These are phyloP conservation scores for Mythimna loreyi DNA, from an alignment of 2,888 invertebrate genomes.

Conservation along the genomic window DNA sequence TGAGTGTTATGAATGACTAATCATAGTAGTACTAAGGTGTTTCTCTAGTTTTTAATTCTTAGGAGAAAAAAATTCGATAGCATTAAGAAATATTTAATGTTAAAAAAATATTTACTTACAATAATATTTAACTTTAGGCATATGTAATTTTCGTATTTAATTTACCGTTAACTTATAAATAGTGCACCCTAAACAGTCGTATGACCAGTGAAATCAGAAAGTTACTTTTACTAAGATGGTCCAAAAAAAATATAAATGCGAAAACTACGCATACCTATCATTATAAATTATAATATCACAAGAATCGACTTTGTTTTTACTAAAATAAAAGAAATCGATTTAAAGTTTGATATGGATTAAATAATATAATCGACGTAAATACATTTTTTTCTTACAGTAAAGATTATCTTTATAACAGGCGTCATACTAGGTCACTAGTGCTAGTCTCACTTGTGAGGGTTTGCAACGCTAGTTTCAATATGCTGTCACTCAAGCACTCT, in stretches of 20 bases:
- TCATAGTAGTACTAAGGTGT: neutral
- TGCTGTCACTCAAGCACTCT: neutral
- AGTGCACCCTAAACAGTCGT: neutral
- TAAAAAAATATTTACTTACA: conserved; percentile 55
- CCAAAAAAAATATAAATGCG: conserved; percentile 14
- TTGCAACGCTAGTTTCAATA: neutral
- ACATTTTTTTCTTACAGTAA: conserved; percentile 2
- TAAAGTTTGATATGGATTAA: conserved; percentile 24
- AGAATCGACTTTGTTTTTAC: conserved; percentile 18
- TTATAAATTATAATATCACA: conserved; percentile 45
- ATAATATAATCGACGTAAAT: neutral
- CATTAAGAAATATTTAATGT: conserved; percentile 26
- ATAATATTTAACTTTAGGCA: conserved; percentile 18
- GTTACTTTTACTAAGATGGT: neutral
- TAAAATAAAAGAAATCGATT: conserved; percentile 20
- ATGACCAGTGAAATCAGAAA: neutral
- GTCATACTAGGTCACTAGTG: conserved; percentile 12
- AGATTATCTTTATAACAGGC: conserved; percentile 5
- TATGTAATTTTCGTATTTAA: conserved; percentile 36
- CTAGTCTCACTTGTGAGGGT: neutral
- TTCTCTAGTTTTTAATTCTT: neutral
- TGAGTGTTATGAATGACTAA: neutral
- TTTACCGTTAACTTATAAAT: neutral
- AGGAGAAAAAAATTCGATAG: neutral
- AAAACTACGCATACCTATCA: conserved; percentile 34